phyloP scores from a whole-genome alignment of 1,140 invertebrate genomes.

The Leguminivora glycinivorella region DNA sequence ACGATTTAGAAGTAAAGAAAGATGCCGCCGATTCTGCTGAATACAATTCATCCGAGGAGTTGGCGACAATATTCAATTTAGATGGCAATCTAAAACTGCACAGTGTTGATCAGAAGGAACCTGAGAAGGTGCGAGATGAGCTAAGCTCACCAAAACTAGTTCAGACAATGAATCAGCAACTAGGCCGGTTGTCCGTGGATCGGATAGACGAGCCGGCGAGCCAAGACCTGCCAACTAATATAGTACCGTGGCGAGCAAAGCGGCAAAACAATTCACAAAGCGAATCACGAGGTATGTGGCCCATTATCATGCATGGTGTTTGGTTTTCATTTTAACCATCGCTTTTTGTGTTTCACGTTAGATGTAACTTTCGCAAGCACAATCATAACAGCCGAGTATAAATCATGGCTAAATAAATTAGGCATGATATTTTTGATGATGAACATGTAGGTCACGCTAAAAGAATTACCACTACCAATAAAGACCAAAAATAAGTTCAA shows the following conservation, averaged over 20 bases:
- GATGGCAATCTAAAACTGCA: slow-evolving; percentile 50
- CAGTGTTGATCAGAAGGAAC: slow-evolving; percentile 19
- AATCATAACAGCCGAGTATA: not conserved
- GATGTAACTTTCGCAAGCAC: slow-evolving; percentile 32
- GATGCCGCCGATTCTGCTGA: slow-evolving; percentile 77
- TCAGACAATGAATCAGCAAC: slow-evolving; percentile 70
- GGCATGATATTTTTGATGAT: not conserved
- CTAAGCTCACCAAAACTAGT: slow-evolving; percentile 75
- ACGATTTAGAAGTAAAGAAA: slow-evolving; percentile 65
- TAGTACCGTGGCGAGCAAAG: slow-evolving; percentile 68
- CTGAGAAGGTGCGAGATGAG: slow-evolving; percentile 46
- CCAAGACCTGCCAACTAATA: slow-evolving; percentile 65
- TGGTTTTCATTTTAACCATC: slow-evolving; percentile 72
- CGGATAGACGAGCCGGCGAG: slow-evolving; percentile 57
- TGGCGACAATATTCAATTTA: slow-evolving; percentile 80
- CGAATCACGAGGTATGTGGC: slow-evolving; percentile 72
- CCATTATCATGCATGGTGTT: slow-evolving; percentile 74
- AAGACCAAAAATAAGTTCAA: too few species aligned
- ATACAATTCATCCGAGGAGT: slow-evolving; percentile 82
- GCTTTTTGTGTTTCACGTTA: slow-evolving; percentile 54
- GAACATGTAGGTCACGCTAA: not conserved
- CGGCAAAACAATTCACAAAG: slow-evolving; percentile 70
- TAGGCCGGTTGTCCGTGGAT: slow-evolving; percentile 69
- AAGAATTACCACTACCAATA: not conserved
- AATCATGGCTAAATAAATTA: not conserved